Evolutionary conservation across 2,113 vertebrate species (phyloP).

Genomic region (Anguilla rostrata): DNA sequence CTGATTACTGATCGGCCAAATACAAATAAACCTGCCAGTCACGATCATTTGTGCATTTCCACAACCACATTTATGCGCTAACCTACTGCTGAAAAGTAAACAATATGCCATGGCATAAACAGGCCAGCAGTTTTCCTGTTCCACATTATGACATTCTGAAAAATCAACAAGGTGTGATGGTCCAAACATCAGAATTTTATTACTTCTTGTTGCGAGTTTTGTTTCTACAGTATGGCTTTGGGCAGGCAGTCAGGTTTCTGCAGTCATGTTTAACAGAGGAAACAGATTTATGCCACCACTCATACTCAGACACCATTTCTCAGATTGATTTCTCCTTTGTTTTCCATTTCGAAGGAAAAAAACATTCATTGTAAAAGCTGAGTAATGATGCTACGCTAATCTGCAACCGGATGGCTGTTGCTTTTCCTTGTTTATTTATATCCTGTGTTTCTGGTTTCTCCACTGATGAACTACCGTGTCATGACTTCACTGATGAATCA

Average conservation of each 20-base stretch:
- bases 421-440: conserved; percentile 37
- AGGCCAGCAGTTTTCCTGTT: too few species aligned
- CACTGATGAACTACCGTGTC: background rate
- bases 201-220: background rate
- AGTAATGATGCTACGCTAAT: background rate
- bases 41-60: too few species aligned
- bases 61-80: too few species aligned
- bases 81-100: too few species aligned
- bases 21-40: too few species aligned
- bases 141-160: too few species aligned
- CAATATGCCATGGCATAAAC: too few species aligned
- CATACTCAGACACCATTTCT: too few species aligned
- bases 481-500: conserved; percentile 24
- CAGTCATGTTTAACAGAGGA: background rate
- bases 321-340: background rate
- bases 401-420: conserved; percentile 26
- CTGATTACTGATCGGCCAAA: too few species aligned
- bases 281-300: background rate
- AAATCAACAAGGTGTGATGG: background rate
- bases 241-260: background rate
- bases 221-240: background rate
- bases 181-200: background rate
- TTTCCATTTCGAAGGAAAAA: background rate
- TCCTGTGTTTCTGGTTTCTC: conserved; percentile 32
- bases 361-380: background rate